Conservation (phyloP, 2,113 vertebrate genomes). For the Cettia cetti region DNA sequence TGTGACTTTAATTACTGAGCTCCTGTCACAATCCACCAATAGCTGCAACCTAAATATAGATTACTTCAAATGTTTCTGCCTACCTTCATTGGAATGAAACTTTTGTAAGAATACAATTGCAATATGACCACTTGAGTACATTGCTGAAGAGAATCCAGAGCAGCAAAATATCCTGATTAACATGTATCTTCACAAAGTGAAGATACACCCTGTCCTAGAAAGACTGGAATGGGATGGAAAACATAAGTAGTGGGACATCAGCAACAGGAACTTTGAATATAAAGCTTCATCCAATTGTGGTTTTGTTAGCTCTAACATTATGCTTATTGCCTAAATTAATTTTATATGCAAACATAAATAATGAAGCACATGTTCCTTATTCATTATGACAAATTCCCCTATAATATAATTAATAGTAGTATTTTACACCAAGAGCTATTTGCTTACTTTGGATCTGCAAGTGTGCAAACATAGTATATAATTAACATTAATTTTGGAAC, state of each 20-base stretch:
- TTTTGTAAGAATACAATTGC: not conserved
- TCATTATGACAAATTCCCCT: not conserved
- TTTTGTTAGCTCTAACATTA: not conserved
- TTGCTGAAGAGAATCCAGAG: not conserved
- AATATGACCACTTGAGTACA: not conserved
- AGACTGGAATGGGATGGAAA: not conserved
- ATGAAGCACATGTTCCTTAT: not conserved
- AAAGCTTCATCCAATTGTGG: not conserved
- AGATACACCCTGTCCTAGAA: not conserved
- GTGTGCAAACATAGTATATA: not conserved
- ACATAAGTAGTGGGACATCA: not conserved
- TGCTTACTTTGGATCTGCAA: not conserved
- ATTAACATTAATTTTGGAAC: not conserved
- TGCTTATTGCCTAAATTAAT: not conserved
- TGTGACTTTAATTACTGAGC: not conserved
- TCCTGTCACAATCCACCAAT: not conserved
- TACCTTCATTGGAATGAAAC: not conserved
- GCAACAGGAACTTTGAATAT: not conserved
- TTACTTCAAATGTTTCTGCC: not conserved
- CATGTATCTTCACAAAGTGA: no score
- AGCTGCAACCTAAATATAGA: not conserved
- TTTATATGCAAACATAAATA: not conserved
- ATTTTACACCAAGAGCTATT: not conserved
- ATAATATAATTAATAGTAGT: not conserved
- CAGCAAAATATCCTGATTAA: not conserved